phyloP scores from a whole-genome alignment of 2,113 vertebrate genomes.

The Corythornis cristatus region DNA sequence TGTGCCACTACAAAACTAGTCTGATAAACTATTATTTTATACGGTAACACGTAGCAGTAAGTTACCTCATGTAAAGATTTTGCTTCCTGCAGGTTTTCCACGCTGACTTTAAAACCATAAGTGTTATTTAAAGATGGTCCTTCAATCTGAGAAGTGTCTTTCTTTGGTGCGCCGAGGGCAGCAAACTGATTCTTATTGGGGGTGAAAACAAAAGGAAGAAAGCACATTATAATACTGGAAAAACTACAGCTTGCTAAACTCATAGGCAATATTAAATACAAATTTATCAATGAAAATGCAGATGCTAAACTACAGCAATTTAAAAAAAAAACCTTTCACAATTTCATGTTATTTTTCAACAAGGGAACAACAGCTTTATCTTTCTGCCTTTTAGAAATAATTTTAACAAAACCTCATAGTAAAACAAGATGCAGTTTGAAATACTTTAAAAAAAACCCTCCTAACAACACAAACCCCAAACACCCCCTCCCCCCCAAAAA shows the following conservation, averaged over 20 bases:
- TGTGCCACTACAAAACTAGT: neutral
- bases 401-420: neutral
- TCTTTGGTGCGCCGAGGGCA: slow-evolving; percentile 84
- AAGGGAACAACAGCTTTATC: neutral
- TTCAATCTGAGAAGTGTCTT: slow-evolving; percentile 92
- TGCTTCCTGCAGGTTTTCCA: slow-evolving; percentile 95
- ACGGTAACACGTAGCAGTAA: neutral
- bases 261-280: neutral
- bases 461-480: neutral
- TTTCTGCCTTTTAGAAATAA: neutral
- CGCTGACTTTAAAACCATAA: slow-evolving; percentile 95
- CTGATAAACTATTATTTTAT: neutral
- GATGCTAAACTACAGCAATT: neutral
- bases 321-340: neutral
- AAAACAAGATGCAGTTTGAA: neutral
- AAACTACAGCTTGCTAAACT: neutral
- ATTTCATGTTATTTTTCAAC: neutral
- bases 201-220: neutral
- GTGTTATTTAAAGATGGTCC: slow-evolving; percentile 94
- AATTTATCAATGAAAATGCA: neutral
- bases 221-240: slow-evolving; percentile 15
- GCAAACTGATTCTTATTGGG: slow-evolving; percentile 89
- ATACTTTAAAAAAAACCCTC: neutral
- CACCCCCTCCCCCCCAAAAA: neutral
- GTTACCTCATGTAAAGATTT: slow-evolving; percentile 96